Evolutionary conservation across 2,797 vertebrate species (phyloP).

Genomic region (Phoebastria nigripes): DNA sequence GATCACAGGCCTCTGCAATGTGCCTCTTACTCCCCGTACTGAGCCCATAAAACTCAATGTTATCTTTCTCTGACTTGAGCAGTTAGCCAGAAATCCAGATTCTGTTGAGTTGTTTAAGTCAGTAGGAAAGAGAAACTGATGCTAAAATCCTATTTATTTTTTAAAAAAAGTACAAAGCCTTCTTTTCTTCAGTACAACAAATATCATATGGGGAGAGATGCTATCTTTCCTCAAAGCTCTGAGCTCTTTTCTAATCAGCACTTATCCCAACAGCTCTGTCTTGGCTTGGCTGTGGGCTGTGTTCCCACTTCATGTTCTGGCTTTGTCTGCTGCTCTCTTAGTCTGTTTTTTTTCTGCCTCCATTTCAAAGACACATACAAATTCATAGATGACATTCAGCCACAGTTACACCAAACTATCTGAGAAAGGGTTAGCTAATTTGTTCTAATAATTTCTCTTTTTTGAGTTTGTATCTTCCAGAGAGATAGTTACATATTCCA

Average conservation of each 20-base stretch:
- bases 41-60: background rate
- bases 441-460: background rate
- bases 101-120: slow-evolving; percentile 1
- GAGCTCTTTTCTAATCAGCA: slow-evolving; percentile 17
- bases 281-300: background rate
- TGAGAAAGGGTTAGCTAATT: background rate
- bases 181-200: slow-evolving; percentile 12
- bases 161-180: background rate
- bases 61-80: background rate
- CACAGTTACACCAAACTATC: background rate
- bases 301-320: slow-evolving; percentile 8
- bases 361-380: background rate
- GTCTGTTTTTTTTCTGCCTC: background rate
- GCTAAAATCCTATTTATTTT: slow-evolving; percentile 10
- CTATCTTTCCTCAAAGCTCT: slow-evolving; percentile 15
- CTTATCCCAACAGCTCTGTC: background rate
- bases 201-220: background rate
- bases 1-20: background rate
- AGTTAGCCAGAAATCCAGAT: background rate
- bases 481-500: background rate
- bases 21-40: background rate
- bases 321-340: slow-evolving; percentile 1
- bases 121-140: slow-evolving; percentile 2
- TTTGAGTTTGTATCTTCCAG: background rate
- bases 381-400: background rate